A percentile compares a stretch with the other conserved stretches of the same genome.
Evolutionary conservation across 2,113 vertebrate species (phyloP).

Genomic region (Ceyx margarethae): DNA sequence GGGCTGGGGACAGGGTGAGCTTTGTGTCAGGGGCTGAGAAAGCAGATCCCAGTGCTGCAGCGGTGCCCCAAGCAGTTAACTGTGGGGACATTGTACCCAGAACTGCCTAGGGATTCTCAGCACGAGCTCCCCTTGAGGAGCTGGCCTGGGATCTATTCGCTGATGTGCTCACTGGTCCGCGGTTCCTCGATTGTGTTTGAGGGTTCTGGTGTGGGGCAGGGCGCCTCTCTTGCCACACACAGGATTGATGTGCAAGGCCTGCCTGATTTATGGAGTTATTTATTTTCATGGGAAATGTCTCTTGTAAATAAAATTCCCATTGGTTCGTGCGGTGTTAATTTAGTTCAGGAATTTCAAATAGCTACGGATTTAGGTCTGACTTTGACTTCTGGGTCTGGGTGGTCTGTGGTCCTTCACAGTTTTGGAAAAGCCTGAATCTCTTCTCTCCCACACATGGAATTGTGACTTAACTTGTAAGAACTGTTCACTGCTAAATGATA

Average conservation of each 20-base stretch:
- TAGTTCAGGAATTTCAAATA: not conserved
- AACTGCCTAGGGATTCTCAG: too few relatives aligned
- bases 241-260: not conserved
- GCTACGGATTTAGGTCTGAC: not conserved
- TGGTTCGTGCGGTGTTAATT: not conserved
- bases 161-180: not conserved
- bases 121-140: not conserved
- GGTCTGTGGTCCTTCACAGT: not conserved
- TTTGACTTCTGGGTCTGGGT: not conserved
- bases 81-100: slow-evolving; percentile 9
- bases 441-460: not conserved
- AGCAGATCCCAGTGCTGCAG: slow-evolving; percentile 32
- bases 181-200: not conserved
- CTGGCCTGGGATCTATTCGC: not conserved
- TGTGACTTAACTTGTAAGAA: not conserved
- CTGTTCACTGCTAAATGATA: not conserved
- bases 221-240: not conserved
- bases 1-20: slow-evolving; percentile 67
- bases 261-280: not conserved
- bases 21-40: slow-evolving; percentile 69
- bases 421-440: not conserved
- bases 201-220: not conserved
- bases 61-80: slow-evolving; percentile 52
- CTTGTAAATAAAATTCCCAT: not conserved
- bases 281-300: not conserved